These are phyloP conservation scores for Ylistrum balloti DNA, from an alignment of 1,140 invertebrate species.

Conservation along the genomic window DNA sequence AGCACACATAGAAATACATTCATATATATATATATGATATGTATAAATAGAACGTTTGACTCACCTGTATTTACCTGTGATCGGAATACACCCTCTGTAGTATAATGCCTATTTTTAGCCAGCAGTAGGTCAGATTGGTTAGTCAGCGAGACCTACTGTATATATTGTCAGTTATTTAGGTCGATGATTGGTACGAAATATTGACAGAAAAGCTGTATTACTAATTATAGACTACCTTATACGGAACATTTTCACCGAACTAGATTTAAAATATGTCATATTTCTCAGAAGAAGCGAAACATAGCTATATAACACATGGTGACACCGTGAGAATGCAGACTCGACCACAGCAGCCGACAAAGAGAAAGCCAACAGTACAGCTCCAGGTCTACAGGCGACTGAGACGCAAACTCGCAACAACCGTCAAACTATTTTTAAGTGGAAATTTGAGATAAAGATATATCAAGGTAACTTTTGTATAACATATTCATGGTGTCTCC, in stretches of 20 bases:
- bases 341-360: not conserved
- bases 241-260: not conserved
- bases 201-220: not conserved
- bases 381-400: not conserved
- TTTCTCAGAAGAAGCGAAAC: not conserved
- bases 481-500: too few species aligned
- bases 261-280: not conserved
- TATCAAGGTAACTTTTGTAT: not conserved
- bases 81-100: not conserved
- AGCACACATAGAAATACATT: too few species aligned
- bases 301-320: not conserved
- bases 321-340: not conserved
- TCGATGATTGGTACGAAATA: not conserved
- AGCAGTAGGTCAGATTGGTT: not conserved
- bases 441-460: not conserved
- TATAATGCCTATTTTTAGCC: conserved; percentile 19
- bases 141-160: not conserved
- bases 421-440: too few species aligned
- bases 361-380: not conserved
- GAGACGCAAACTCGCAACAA: not conserved
- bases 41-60: not conserved
- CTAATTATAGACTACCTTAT: not conserved
- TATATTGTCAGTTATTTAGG: not conserved
- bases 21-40: too few species aligned
- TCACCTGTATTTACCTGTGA: not conserved